Evolutionary conservation across 2,797 vertebrate species (phyloP), one percentile per base, ranked within the genome.

Genomic region (Steatocranus sp.): DNA sequence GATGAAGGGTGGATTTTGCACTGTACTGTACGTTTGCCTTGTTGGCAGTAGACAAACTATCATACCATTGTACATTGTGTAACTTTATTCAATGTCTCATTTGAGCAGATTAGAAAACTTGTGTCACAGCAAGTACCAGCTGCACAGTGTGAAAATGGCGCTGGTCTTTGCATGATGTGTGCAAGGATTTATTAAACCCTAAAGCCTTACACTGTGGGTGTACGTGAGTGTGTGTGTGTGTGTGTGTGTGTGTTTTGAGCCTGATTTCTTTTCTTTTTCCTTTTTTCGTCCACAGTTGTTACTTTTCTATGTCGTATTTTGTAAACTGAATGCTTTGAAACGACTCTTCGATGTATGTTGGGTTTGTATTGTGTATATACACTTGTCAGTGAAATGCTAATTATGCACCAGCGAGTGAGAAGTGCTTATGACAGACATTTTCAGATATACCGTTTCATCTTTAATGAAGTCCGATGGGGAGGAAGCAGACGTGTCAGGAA

Each of bases 191-290:
- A 81, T 86, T 81, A 94, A 90, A 91, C 94, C 94, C 92, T 77
- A 81, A 95, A 94, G 94, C 95, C 95, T 95, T 95, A 95, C 70
- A 34, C 2, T 46, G 77, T 84, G 6, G n/a, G 63, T 74, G 20
- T 77, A 53, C 23, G 74, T 80, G 74, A 12, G 8, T 17, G 50
- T 6, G 32, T 2, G 25, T 36, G 51, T 30, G 70, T 75, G 70
- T n/a, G 50, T 6, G 73, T 10, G 23, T 27, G 41, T 34, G 75
- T 80, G 75, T 81, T 80, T 83, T 85, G 75, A 79, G 84, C 86
- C 84, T 78, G 89, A 85, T 83, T 83, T 83, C 63, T 73, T 88
- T 73, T 73, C 4, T 8, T 73, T 83, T 88, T 73, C 27, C 7
- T 30, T 73, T 30, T 48, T 30, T 80, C 54, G 68, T 92, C 77